Conservation (phyloP, 2,113 vertebrate genomes). For the Phalacrocorax carbo region DNA sequence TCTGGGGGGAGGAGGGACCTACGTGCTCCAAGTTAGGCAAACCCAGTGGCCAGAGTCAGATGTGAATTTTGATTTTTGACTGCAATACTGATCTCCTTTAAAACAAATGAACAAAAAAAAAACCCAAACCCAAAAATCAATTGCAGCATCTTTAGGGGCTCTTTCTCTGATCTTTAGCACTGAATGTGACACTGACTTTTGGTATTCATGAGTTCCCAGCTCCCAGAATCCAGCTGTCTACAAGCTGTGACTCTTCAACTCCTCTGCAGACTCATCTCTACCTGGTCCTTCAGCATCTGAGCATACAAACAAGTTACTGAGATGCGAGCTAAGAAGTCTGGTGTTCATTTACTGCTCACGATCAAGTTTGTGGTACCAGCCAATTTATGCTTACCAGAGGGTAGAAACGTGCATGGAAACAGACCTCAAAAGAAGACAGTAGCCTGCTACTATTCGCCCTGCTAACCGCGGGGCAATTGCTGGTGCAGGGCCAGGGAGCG, state of each 20-base stretch:
- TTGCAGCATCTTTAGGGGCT: not conserved
- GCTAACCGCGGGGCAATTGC: not conserved
- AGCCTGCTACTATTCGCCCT: not conserved
- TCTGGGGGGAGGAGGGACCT: not conserved
- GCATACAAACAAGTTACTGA: not conserved
- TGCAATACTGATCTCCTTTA: not conserved
- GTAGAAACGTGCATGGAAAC: not conserved
- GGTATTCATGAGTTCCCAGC: not conserved
- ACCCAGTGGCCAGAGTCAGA: fast-evolving
- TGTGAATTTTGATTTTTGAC: not conserved
- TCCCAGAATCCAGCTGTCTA: not conserved
- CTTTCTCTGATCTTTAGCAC: not conserved
- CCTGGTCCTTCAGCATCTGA: not conserved
- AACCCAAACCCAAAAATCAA: too few species aligned
- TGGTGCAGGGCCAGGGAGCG: not conserved
- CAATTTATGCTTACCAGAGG: not conserved
- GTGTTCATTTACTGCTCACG: not conserved
- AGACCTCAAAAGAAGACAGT: not conserved
- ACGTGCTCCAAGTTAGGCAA: not conserved
- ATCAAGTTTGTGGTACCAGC: not conserved
- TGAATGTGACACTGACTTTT: not conserved
- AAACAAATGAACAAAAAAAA: not conserved
- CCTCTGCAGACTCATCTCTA: not conserved
- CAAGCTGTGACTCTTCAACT: not conserved
- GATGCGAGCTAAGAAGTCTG: not conserved